phyloP scores from a whole-genome alignment of 2,888 invertebrate genomes.

The Marronus borbonicus region DNA sequence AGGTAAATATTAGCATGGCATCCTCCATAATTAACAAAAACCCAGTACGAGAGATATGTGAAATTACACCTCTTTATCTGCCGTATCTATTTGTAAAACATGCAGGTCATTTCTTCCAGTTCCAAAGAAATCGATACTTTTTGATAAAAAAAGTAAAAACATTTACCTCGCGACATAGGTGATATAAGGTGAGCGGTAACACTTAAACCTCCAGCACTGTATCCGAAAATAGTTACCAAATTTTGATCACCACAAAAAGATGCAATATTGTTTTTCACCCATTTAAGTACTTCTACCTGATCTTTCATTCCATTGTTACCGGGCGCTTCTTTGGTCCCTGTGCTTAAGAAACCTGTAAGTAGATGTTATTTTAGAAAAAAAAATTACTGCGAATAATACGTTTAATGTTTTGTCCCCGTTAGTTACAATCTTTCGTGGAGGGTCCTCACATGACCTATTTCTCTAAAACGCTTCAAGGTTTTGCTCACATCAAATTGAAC shows the following conservation, averaged over 20 bases:
- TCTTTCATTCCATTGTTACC: slow-evolving; percentile 83
- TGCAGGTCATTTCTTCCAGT: too few relatives aligned
- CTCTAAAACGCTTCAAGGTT: too few relatives aligned
- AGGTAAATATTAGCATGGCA: too few relatives aligned
- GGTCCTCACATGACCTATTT: too few relatives aligned
- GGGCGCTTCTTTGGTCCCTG: slow-evolving; percentile 77
- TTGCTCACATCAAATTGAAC: too few relatives aligned
- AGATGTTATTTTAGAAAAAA: neutral
- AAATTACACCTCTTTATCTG: too few relatives aligned
- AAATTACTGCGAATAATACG: too few relatives aligned
- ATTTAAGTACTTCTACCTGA: slow-evolving; percentile 78
- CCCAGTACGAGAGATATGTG: too few relatives aligned
- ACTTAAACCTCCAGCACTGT: slow-evolving; percentile 71
- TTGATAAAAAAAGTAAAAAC: neutral
- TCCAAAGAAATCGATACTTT: too few relatives aligned
- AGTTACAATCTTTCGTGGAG: too few relatives aligned
- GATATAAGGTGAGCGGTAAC: slow-evolving; percentile 74
- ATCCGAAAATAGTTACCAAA: slow-evolving; percentile 77
- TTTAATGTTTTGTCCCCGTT: too few relatives aligned
- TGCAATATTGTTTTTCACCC: slow-evolving; percentile 78
- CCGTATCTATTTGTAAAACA: neutral
- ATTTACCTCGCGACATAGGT: slow-evolving; percentile 76
- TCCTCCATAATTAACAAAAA: too few relatives aligned
- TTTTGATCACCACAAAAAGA: slow-evolving; percentile 80
- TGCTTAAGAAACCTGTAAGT: slow-evolving; percentile 70